Evolutionary conservation across 2,797 vertebrate species (phyloP).

Genomic region (Falco novaeseelandiae): DNA sequence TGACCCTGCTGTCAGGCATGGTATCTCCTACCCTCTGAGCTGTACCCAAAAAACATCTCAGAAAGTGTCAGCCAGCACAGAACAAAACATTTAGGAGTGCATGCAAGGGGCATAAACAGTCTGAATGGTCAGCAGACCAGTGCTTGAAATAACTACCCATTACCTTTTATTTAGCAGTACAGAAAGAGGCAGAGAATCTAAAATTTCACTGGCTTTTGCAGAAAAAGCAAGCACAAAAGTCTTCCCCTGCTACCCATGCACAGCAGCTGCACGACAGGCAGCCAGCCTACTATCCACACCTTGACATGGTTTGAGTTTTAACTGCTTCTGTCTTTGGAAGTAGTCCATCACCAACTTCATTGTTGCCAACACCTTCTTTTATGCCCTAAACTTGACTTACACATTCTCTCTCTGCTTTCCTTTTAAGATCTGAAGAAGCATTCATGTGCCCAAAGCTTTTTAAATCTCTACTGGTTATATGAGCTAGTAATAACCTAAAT

Average conservation of each 20-base stretch:
- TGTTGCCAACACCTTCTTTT: not conserved
- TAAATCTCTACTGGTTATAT: not conserved
- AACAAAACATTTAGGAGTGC: not conserved
- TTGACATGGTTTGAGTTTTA: not conserved
- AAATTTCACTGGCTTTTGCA: not conserved
- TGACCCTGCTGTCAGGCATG: not conserved
- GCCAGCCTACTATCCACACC: not conserved
- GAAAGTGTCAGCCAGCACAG: not conserved
- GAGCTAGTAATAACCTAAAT: not conserved
- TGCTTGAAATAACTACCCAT: not conserved
- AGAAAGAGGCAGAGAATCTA: not conserved
- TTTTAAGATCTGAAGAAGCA: not conserved
- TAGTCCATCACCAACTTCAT: not conserved
- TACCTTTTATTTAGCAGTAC: not conserved
- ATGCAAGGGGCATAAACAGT: not conserved
- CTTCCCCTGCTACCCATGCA: not conserved
- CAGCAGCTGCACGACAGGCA: not conserved
- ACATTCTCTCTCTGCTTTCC: not conserved
- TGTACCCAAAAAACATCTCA: not conserved
- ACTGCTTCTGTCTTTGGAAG: not conserved
- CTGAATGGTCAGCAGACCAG: not conserved
- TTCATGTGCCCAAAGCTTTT: not conserved
- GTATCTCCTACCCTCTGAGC: not conserved
- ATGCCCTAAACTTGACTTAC: not conserved
- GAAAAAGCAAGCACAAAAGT: not conserved